Percentiles rank a stretch among this genome's conserved stretches.
Conservation (phyloP, 2,113 vertebrate species). For the Triplophysa rosa region DNA sequence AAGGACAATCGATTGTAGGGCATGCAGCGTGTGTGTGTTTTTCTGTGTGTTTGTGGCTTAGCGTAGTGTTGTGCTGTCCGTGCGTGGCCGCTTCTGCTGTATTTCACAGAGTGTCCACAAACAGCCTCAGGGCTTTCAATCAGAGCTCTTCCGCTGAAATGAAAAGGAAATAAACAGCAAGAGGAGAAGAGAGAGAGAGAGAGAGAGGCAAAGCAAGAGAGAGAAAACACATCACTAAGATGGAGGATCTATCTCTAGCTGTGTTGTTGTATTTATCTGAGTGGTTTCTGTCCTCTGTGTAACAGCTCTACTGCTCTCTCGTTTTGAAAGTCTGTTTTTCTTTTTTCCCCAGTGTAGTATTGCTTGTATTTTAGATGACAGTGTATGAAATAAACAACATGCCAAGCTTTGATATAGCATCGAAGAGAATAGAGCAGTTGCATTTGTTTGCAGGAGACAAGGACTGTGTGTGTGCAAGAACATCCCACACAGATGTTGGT, state of each 20-base stretch:
- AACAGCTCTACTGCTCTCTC: constrained; percentile 1
- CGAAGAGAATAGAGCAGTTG: constrained; percentile 33
- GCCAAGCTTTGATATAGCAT: constrained; percentile 37
- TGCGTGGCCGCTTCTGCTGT: constrained; percentile 32
- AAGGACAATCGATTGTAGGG: background rate
- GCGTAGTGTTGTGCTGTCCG: constrained; percentile 9
- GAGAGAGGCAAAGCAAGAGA: background rate
- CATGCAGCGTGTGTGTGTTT: background rate
- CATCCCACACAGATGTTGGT: constrained; percentile 42
- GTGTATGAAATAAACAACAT: constrained; percentile 49
- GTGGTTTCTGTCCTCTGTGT: constrained; percentile 21
- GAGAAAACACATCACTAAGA: constrained; percentile 15
- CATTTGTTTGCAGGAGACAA: constrained; percentile 30
- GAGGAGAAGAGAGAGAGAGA: constrained; percentile 25
- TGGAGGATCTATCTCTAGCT: constrained; percentile 27
- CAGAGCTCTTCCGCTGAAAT: constrained; percentile 53
- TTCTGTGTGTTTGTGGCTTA: constrained; percentile 16
- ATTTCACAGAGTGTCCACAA: constrained; percentile 44
- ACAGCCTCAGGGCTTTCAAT: constrained; percentile 53
- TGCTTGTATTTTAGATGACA: constrained; percentile 44
- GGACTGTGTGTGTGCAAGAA: background rate
- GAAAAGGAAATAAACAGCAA: constrained; percentile 48
- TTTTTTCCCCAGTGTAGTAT: constrained; percentile 8
- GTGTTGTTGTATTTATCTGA: constrained; percentile 28
- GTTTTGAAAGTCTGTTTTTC: constrained; percentile 7